Evolutionary conservation across 2,888 invertebrate genomes (phyloP).

Genomic region (Salpingus planirostris): DNA sequence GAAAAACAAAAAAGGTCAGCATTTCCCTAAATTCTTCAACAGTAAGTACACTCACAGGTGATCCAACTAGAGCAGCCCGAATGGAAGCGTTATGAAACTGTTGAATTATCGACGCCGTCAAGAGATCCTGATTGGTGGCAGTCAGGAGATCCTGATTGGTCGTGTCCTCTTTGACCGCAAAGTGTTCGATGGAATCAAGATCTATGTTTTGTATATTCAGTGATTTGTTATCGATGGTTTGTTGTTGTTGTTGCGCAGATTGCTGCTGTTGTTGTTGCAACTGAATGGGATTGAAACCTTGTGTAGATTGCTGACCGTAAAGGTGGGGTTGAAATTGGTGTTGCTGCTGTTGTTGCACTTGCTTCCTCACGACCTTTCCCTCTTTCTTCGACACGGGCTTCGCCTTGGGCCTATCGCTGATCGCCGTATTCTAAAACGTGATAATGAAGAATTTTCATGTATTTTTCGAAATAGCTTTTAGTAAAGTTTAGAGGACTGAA

Average conservation of each 20-base stretch:
- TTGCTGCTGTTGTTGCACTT: conserved; percentile 39
- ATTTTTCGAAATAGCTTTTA: too few relatives aligned
- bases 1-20: too few relatives aligned
- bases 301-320: conserved; percentile 41
- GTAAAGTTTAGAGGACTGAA: too few relatives aligned
- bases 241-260: conserved; percentile 19
- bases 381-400: conserved; percentile 75
- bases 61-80: conserved; percentile 33
- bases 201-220: conserved; percentile 34
- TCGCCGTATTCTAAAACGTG: conserved; percentile 56
- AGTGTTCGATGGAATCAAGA: conserved; percentile 31
- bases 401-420: conserved; percentile 76
- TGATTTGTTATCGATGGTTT: too few relatives aligned
- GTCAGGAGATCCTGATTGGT: conserved; percentile 33
- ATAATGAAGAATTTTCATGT: too few relatives aligned
- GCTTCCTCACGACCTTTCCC: conserved; percentile 62
- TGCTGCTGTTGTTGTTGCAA: conserved; percentile 39
- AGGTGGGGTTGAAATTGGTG: conserved; percentile 13
- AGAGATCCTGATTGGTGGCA: too few relatives aligned
- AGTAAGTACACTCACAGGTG: conserved; percentile 29
- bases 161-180: conserved; percentile 32
- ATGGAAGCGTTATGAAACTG: conserved; percentile 36
- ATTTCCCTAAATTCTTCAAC: too few relatives aligned
- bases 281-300: conserved; percentile 46
- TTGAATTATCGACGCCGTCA: conserved; percentile 37